These are phyloP conservation scores for Argyrosomus japonicus DNA, from an alignment of 2,113 vertebrate species.

Conservation along the genomic window DNA sequence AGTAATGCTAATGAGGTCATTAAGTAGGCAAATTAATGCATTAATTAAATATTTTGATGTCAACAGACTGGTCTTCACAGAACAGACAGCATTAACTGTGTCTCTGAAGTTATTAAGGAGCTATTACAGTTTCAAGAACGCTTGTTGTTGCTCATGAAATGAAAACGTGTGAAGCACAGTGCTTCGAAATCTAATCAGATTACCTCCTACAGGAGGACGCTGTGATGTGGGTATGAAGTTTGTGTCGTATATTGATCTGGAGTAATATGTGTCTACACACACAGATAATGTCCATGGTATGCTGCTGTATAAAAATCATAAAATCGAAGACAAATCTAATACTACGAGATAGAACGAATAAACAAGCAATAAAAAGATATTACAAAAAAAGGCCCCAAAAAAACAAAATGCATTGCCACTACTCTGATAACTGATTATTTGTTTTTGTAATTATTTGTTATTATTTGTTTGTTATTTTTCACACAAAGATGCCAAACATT, in stretches of 20 bases:
- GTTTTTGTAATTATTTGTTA: too few relatives aligned
- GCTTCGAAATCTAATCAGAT: background rate
- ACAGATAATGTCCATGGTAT: too few relatives aligned
- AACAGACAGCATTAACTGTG: background rate
- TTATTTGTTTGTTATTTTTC: background rate
- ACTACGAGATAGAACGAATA: too few relatives aligned
- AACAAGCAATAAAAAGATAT: background rate
- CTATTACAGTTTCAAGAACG: background rate
- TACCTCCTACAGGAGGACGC: background rate
- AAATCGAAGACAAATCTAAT: background rate
- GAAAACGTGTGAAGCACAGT: background rate
- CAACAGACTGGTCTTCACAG: slow-evolving; percentile 22
- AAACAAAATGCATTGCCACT: too few relatives aligned
- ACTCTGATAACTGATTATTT: too few relatives aligned
- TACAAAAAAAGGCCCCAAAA: background rate
- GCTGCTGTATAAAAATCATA: background rate
- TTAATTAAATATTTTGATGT: slow-evolving; percentile 55
- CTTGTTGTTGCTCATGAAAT: background rate
- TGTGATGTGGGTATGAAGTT: background rate
- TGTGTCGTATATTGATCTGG: background rate
- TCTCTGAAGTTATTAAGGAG: background rate
- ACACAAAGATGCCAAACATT: background rate
- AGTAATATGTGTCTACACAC: background rate
- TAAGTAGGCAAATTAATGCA: slow-evolving; percentile 60
- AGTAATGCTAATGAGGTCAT: slow-evolving; percentile 66